A percentile compares a stretch with the other conserved stretches of the same genome.
phyloP scores from a whole-genome alignment of 2,888 invertebrate genomes.

The Andrena haemorrhoa region DNA sequence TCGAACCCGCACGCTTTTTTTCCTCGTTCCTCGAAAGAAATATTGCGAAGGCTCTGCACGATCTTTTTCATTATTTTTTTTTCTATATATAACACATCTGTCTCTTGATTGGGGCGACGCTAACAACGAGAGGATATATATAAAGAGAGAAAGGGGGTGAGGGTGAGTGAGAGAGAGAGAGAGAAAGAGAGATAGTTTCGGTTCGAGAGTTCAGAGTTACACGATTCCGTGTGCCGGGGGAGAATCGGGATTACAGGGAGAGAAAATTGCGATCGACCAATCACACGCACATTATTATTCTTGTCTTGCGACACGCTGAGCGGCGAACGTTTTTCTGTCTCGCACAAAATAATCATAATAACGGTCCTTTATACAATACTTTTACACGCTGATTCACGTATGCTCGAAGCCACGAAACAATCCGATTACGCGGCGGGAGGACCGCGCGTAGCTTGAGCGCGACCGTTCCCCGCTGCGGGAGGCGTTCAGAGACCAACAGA shows the following conservation, averaged over 20 bases:
- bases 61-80: not conserved
- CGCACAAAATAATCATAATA: constrained; percentile 29
- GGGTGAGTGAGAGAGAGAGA: too few species aligned
- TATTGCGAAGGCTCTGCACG: constrained; percentile 30
- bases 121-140: constrained; percentile 5
- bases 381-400: constrained; percentile 26
- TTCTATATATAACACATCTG: constrained; percentile 2
- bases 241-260: constrained; percentile 17
- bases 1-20: constrained; percentile 60
- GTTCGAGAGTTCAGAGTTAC: not conserved
- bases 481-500: not conserved
- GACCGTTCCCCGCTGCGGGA: constrained; percentile 14
- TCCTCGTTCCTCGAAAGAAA: constrained; percentile 22
- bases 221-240: not conserved
- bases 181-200: not conserved
- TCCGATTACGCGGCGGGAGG: constrained; percentile 9
- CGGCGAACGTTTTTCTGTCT: constrained; percentile 10
- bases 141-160: too few species aligned
- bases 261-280: constrained; percentile 25
- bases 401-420: constrained; percentile 7
- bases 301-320: constrained; percentile 14
- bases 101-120: constrained; percentile 11
- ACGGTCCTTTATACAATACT: constrained; percentile 9
- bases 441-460: constrained; percentile 27
- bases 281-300: constrained; percentile 37